These are phyloP conservation scores for Rhagoletis zephyria DNA, from an alignment of 1,140 invertebrate species.

Conservation along the genomic window DNA sequence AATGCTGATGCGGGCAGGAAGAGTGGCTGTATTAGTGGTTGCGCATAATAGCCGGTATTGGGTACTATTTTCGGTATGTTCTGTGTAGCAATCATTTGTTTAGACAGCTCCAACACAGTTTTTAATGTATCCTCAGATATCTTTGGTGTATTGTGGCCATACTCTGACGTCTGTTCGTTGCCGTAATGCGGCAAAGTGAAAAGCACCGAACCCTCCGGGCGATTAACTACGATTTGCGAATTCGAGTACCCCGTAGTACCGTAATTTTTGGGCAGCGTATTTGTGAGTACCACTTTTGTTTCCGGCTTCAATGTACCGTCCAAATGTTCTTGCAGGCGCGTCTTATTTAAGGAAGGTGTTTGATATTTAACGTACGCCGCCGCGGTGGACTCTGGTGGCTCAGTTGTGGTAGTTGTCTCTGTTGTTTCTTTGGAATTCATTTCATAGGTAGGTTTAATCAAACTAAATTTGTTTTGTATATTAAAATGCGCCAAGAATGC, in stretches of 20 bases:
- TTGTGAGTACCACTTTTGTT: constrained; percentile 66
- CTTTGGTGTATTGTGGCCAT: constrained; percentile 65
- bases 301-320: constrained; percentile 65
- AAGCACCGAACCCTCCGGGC: constrained; percentile 70
- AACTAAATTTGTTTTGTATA: constrained; percentile 67
- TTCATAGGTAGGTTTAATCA: constrained; percentile 52
- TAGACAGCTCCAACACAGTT: constrained; percentile 70
- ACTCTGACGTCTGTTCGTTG: constrained; percentile 48
- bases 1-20: constrained; percentile 59
- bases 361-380: neutral
- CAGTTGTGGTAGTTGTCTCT: constrained; percentile 43
- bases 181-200: constrained; percentile 64
- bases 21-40: constrained; percentile 66
- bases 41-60: constrained; percentile 63
- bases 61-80: constrained; percentile 69
- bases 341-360: constrained; percentile 61
- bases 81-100: constrained; percentile 71
- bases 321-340: constrained; percentile 63
- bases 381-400: constrained; percentile 29
- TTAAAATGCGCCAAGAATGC: constrained; percentile 71
- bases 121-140: constrained; percentile 72
- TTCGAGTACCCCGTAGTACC: constrained; percentile 63
- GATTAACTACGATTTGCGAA: constrained; percentile 72
- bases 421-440: constrained; percentile 10
- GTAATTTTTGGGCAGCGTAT: constrained; percentile 59